Conservation (phyloP, 2,797 vertebrate genomes). For the Eremophila alpestris region DNA sequence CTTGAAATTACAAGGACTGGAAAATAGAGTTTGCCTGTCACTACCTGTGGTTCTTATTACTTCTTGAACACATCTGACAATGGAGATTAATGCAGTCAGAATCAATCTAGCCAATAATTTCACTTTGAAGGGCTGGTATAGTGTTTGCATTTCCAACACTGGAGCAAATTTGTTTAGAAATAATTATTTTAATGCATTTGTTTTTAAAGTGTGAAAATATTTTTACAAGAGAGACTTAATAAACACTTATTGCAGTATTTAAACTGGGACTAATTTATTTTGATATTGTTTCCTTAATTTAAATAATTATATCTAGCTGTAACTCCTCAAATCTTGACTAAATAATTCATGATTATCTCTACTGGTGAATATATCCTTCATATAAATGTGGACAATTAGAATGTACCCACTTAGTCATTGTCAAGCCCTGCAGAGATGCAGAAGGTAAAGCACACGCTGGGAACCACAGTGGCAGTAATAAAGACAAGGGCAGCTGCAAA, state of each 20-base stretch:
- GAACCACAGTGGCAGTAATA: conserved; percentile 35
- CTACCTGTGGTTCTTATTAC: not conserved
- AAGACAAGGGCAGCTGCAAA: conserved; percentile 59
- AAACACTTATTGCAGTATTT: conserved; percentile 46
- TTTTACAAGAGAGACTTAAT: conserved; percentile 48
- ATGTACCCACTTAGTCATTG: conserved; percentile 61
- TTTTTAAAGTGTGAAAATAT: conserved; percentile 23
- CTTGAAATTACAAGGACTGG: not conserved
- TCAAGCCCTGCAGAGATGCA: conserved; percentile 55
- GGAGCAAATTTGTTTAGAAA: conserved; percentile 36
- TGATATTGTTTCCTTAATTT: conserved; percentile 45
- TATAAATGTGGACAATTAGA: conserved; percentile 61
- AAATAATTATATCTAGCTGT: conserved; percentile 38
- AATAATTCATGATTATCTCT: conserved; percentile 66
- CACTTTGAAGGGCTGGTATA: not conserved
- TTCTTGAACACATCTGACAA: not conserved
- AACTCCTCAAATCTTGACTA: conserved; percentile 38
- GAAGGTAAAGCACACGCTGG: conserved; percentile 37
- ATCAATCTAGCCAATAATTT: not conserved
- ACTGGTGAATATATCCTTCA: conserved; percentile 52
- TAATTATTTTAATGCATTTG: conserved; percentile 44
- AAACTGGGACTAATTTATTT: conserved; percentile 45
- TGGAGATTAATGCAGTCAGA: not conserved
- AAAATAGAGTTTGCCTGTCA: not conserved
- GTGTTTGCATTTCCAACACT: not conserved